These are phyloP conservation scores for Formica aserva DNA, from an alignment of 2,888 invertebrate genomes.

Conservation along the genomic window DNA sequence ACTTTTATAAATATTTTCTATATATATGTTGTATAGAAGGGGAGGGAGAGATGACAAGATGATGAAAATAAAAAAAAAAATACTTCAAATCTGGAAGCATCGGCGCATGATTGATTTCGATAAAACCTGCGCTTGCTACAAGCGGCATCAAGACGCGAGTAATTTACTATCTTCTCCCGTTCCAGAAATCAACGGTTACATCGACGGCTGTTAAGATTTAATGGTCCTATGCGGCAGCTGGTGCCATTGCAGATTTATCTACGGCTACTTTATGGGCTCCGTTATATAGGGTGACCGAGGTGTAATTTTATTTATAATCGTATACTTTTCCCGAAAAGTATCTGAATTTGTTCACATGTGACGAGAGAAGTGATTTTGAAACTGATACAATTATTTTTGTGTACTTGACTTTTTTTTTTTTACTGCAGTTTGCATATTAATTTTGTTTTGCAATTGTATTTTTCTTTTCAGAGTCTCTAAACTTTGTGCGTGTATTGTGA, in stretches of 20 bases:
- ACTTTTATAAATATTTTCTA: conserved; percentile 44
- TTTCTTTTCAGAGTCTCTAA: no score
- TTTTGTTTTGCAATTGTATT: no score
- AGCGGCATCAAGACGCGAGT: conserved; percentile 12
- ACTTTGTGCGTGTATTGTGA: no score
- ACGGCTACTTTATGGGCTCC: conserved; percentile 29
- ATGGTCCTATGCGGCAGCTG: conserved; percentile 33
- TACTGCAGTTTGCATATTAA: no score
- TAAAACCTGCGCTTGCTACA: conserved; percentile 37
- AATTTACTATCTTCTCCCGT: conserved; percentile 10
- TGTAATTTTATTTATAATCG: no score
- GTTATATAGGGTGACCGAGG: background rate
- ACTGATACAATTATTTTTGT: no score
- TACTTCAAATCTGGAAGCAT: background rate
- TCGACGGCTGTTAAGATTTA: conserved; percentile 50
- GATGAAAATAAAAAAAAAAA: background rate
- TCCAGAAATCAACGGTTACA: conserved; percentile 32
- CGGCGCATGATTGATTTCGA: conserved; percentile 10
- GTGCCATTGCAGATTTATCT: conserved; percentile 46
- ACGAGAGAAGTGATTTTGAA: no score
- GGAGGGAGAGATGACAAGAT: background rate
- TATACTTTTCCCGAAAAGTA: no score
- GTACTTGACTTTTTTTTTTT: no score
- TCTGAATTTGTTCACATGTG: no score
- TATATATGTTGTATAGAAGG: background rate